phyloP scores from a whole-genome alignment of 2,113 vertebrate species.

The Panthera tigris region DNA sequence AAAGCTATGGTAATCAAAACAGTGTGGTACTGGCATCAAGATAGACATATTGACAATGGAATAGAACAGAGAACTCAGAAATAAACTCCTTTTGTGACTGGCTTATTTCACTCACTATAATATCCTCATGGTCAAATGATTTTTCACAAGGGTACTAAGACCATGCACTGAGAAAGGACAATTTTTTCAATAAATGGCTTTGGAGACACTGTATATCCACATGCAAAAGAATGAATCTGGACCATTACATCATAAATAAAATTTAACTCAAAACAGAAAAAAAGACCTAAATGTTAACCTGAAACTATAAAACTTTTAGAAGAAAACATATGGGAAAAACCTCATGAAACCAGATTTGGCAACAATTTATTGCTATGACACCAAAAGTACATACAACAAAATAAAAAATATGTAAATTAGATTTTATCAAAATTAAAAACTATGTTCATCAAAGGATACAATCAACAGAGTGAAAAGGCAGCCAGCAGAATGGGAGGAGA shows the following conservation, averaged over 20 bases:
- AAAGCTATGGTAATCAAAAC: background rate
- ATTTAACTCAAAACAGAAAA: conserved; percentile 1
- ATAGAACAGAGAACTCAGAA: background rate
- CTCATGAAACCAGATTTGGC: background rate
- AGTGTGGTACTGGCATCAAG: background rate
- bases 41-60: background rate
- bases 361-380: background rate
- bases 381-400: conserved; percentile 17
- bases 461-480: conserved; percentile 4
- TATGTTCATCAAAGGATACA: background rate
- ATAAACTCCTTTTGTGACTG: background rate
- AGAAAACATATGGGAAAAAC: background rate
- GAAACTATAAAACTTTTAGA: conserved; percentile 2
- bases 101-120: background rate
- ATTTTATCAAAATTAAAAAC: conserved; percentile 25
- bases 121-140: background rate
- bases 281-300: conserved; percentile 8
- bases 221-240: background rate
- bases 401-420: background rate
- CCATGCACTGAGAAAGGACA: background rate
- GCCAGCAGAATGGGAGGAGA: background rate
- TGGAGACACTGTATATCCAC: background rate
- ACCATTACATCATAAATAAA: background rate
- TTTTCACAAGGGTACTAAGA: background rate
- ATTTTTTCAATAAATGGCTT: background rate